Percentiles rank a stretch among this genome's conserved stretches.
These are phyloP conservation scores for Varroa destructor DNA, from an alignment of 1,140 invertebrate species.

Conservation along the genomic window DNA sequence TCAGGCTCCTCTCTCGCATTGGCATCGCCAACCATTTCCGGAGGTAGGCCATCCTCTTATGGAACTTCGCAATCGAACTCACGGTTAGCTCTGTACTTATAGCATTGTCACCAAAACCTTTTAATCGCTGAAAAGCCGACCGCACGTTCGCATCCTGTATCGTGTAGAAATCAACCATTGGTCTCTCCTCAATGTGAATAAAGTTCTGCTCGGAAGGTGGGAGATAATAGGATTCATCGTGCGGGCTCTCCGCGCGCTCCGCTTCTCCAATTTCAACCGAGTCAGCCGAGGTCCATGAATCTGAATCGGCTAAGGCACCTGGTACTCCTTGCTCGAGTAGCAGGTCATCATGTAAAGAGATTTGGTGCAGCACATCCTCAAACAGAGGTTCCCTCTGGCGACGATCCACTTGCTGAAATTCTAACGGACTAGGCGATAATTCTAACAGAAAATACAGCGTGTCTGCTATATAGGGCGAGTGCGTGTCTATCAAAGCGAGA, in stretches of 20 bases:
- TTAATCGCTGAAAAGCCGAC: neutral
- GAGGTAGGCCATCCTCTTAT: slow-evolving; percentile 22
- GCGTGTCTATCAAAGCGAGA: neutral
- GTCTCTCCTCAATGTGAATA: neutral
- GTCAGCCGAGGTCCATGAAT: slow-evolving; percentile 16
- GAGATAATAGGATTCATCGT: neutral
- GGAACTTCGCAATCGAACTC: neutral
- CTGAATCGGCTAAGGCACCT: slow-evolving; percentile 6
- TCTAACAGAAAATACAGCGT: slow-evolving; percentile 5
- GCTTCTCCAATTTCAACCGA: neutral
- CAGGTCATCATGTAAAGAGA: neutral
- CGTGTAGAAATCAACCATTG: slow-evolving; percentile 3
- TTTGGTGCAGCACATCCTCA: slow-evolving; percentile 1
- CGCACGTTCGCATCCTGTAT: neutral
- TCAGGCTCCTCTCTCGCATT: slow-evolving; percentile 10
- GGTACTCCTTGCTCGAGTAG: slow-evolving; percentile 10
- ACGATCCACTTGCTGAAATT: slow-evolving; percentile 25
- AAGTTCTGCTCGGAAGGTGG: neutral
- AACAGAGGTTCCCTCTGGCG: neutral
- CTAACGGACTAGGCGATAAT: slow-evolving; percentile 3
- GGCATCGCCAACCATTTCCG: slow-evolving; percentile 19
- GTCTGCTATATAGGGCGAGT: neutral
- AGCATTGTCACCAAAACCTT: neutral
- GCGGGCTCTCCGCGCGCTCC: neutral
- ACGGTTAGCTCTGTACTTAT: neutral